Conservation (phyloP, 2,888 invertebrate genomes). For the Clunio marinus region DNA sequence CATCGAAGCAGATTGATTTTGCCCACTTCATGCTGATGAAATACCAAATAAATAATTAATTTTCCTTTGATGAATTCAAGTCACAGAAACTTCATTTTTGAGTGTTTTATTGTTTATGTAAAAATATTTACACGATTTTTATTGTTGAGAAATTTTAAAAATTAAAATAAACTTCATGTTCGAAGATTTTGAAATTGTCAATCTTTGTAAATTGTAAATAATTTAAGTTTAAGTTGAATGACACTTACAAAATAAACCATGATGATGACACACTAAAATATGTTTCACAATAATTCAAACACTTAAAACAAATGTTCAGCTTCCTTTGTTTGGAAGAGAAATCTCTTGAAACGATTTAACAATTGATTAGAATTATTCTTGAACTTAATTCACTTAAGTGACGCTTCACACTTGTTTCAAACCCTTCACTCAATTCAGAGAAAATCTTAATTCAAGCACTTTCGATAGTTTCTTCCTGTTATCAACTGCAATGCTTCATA, state of each 20-base stretch:
- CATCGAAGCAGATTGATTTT: conserved; percentile 42
- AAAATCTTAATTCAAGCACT: background rate
- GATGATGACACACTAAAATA: conserved; percentile 15
- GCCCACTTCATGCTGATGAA: conserved; percentile 36
- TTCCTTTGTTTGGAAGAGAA: conserved; percentile 30
- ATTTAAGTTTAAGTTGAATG: background rate
- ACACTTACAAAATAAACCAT: conserved; percentile 38
- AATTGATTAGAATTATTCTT: conserved; percentile 3
- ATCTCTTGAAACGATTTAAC: background rate
- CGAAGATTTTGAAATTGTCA: no score
- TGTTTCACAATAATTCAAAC: background rate
- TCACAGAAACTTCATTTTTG: no score
- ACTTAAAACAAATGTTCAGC: conserved; percentile 16
- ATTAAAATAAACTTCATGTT: no score
- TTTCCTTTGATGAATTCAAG: conserved; percentile 13
- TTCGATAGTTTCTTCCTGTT: conserved; percentile 18
- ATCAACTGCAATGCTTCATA: conserved; percentile 22
- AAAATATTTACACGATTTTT: no score
- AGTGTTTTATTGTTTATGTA: no score
- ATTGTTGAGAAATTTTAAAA: no score
- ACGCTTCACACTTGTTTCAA: conserved; percentile 4
- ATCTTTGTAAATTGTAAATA: no score
- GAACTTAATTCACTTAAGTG: conserved; percentile 6
- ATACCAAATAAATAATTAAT: background rate
- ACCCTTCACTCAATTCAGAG: background rate